Base-by-base conservation (phyloP, 2,113 vertebrate species). In the Saimiri boliviensis region DNA sequence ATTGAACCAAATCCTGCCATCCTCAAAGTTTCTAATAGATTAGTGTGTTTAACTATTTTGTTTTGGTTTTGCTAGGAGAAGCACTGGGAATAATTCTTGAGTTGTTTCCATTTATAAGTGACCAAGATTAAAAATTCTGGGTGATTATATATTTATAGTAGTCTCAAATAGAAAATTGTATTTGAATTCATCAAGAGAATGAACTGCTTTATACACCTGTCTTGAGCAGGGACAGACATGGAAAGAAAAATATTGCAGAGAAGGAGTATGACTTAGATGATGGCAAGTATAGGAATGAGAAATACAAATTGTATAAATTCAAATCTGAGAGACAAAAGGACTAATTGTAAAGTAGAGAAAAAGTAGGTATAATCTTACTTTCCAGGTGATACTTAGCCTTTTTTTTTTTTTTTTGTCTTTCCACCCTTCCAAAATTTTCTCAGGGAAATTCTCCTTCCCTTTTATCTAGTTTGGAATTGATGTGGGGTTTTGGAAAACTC, bases 281-380 rank as follows among this genome's bases (percentile, higher is more conserved):
- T 96, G 91, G 76, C 80, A 97, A 63, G 63, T 58, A 40, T 1
- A 52, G 10, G 93, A 98, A 96, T 66, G 94, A 98, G 92, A 97
- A 97, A 95, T 60, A 73, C 3, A 70, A 92, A 94, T 54, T 71
- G 8, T 83, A 5, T 76, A 80, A 95, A 95, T 90, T 98, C 42
- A 77, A 58, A 96, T 97, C 89, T 96, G 86, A 95, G 93, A 98
- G 73, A 97, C 91, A 98, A 97, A 96, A 98, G 81, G 92, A 93
- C 14, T 95, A 83, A 49, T 97, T 93, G 58, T 92, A 82, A 98
- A 96, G 42, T 91, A 49, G 86, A 97, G 88, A 71, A 87, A 97
- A 89, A 56, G 54, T 95, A 92, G 88, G 49, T 66, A 63, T 93
- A 97, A 91, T 96, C 52, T 92, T 93, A 63, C 25, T 95, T 91